Conservation (phyloP, 2,888 invertebrate species). For the Phasia obesa region DNA sequence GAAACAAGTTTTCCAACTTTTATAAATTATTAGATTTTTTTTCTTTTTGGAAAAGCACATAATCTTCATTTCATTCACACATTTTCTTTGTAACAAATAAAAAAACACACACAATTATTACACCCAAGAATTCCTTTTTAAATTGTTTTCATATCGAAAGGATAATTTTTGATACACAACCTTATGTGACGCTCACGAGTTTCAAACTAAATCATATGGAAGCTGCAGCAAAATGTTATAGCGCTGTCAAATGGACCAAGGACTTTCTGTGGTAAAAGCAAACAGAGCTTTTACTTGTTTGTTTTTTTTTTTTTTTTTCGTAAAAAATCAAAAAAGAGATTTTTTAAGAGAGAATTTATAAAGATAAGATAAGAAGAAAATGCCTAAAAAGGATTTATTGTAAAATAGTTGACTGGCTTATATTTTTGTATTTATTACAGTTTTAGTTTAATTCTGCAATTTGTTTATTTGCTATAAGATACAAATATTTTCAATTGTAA, state of each 20-base stretch:
- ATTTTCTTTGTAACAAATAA: slow-evolving; percentile 28
- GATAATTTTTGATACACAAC: slow-evolving; percentile 59
- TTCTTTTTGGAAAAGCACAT: background rate
- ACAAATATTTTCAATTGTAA: background rate
- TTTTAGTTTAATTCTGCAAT: no score
- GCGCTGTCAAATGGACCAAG: slow-evolving; percentile 67
- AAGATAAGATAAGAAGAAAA: background rate
- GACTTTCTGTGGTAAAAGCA: slow-evolving; percentile 69
- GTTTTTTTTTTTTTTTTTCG: slow-evolving; percentile 35
- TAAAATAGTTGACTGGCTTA: background rate
- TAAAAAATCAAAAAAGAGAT: slow-evolving; percentile 18
- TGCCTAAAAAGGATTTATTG: background rate
- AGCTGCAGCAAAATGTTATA: slow-evolving; percentile 66
- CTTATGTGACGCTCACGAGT: slow-evolving; percentile 69
- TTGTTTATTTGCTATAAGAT: background rate
- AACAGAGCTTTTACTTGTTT: slow-evolving; percentile 58
- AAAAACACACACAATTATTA: slow-evolving; percentile 39
- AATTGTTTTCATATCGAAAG: slow-evolving; percentile 30
- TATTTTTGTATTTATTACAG: background rate
- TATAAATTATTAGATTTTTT: background rate
- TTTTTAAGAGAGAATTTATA: slow-evolving; percentile 54
- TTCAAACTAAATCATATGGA: slow-evolving; percentile 68
- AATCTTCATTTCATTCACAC: slow-evolving; percentile 9
- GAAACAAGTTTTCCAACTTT: background rate
- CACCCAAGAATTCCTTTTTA: slow-evolving; percentile 52